Evolutionary conservation across 2,888 invertebrate genomes (phyloP), one percentile per base, ranked within the genome.

Genomic region (Drosophila rellima): DNA sequence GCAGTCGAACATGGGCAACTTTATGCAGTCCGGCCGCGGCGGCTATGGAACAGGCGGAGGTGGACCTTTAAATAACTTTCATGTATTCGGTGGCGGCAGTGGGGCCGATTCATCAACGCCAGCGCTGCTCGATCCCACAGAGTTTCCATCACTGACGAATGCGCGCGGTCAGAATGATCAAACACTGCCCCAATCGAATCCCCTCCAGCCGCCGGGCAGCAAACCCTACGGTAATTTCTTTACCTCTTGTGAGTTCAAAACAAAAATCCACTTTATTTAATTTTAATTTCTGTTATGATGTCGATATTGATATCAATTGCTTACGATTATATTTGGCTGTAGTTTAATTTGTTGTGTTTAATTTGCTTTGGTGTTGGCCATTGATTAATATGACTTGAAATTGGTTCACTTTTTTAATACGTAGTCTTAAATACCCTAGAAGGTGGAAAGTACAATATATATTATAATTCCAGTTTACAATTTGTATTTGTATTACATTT

Each of bases 191-290:
- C 96, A 95, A 92, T 95, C 95, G 90, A 95, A 96, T 93, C 96
- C 97, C 71, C 95, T 95, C 94, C 97, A 97, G 75, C 97, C 97
- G 93, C 97, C 97, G 80, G 97, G 97, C 93, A 96, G 96, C 93
- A 97, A 97, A 94, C 97, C 97, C 93, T 97, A 97, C 94, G 97
- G 96, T 96, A 93, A 93, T 94, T 93, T 91, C 82, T 92, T 92
- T 91, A 92, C 91, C 91, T 92, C 92, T 92, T 92, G 92, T 92
- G 92, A 92, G 92, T 92, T 92, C 90, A 86, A 87, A 81, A 62
- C 73, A 72, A 86, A 82, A 84, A 78, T 84, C 81, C 81, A 78
- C 77, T 81, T 82, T 67, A 78, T 88, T 82, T 77, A 74, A 64
- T 78, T 78, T 75, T 81, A 70, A 76, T 81, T 79, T 69, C 54